Conservation (phyloP, 2,888 invertebrate species). For the Drymonia ruficornis region DNA sequence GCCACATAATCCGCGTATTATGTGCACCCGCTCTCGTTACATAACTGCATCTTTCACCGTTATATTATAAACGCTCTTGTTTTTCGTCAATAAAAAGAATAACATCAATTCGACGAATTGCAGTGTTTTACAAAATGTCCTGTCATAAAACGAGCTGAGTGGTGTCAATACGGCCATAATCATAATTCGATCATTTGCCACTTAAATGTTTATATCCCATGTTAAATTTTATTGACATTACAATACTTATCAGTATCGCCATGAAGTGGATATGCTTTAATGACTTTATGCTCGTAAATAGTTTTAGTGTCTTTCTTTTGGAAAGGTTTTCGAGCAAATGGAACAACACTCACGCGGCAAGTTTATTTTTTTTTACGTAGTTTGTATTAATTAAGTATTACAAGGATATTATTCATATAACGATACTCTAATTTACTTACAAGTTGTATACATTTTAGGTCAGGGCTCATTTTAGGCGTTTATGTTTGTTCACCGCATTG, state of each 20-base stretch:
- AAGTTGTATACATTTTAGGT: no score
- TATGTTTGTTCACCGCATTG: no score
- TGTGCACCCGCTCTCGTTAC: slow-evolving; percentile 21
- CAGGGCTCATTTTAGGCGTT: no score
- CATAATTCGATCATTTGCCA: slow-evolving; percentile 32
- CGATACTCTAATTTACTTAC: no score
- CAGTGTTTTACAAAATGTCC: slow-evolving; percentile 4
- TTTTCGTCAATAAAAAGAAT: slow-evolving; percentile 32
- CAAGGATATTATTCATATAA: no score
- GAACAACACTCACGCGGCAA: no score
- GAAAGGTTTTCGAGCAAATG: no score
- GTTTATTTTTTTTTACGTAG: no score
- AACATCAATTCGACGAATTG: slow-evolving; percentile 30
- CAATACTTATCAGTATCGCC: not conserved
- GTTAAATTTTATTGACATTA: slow-evolving; percentile 2
- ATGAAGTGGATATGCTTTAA: not conserved
- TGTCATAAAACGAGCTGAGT: slow-evolving; percentile 17
- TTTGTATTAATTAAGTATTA: no score
- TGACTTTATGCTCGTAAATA: not conserved
- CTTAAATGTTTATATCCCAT: slow-evolving; percentile 26
- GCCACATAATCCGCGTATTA: slow-evolving; percentile 7
- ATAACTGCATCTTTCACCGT: slow-evolving; percentile 21
- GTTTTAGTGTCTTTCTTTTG: not conserved
- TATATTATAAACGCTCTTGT: slow-evolving; percentile 35
- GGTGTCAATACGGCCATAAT: slow-evolving; percentile 25